Evolutionary conservation across 2,113 vertebrate species (phyloP).

Genomic region (Strigops habroptila): DNA sequence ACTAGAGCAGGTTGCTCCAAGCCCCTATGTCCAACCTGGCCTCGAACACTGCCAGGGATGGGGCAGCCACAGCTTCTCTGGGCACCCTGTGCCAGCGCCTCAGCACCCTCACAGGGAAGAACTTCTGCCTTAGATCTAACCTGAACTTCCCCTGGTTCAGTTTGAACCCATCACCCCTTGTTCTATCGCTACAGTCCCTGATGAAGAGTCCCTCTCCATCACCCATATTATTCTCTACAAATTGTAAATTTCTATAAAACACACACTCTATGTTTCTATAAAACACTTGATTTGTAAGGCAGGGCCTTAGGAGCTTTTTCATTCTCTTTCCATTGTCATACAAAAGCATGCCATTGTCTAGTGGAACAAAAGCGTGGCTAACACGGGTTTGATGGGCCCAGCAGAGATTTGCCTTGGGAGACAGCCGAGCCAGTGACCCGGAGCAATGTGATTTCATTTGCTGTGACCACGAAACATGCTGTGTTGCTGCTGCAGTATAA

Average conservation of each 20-base stretch:
- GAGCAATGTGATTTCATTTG: constrained; percentile 2
- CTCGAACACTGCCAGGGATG: too few species aligned
- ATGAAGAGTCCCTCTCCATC: background rate
- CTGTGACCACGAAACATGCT: background rate
- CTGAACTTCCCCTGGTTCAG: background rate
- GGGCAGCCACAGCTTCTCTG: background rate
- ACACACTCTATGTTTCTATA: background rate
- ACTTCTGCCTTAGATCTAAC: background rate
- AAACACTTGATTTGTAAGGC: background rate
- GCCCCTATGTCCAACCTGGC: too few species aligned
- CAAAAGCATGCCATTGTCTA: background rate
- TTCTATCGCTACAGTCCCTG: background rate
- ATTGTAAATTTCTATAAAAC: background rate
- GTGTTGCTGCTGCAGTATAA: background rate
- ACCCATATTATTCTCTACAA: background rate
- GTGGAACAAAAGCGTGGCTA: background rate
- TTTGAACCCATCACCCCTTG: background rate
- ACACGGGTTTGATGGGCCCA: background rate
- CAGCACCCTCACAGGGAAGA: background rate
- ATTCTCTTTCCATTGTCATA: background rate
- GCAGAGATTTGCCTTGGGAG: background rate
- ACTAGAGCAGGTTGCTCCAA: too few species aligned
- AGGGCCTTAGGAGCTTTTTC: background rate
- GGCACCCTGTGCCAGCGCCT: too few species aligned
- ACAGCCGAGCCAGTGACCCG: background rate